phyloP scores from a whole-genome alignment of 2,888 invertebrate genomes.

The Branchinecta sandiegonensis region DNA sequence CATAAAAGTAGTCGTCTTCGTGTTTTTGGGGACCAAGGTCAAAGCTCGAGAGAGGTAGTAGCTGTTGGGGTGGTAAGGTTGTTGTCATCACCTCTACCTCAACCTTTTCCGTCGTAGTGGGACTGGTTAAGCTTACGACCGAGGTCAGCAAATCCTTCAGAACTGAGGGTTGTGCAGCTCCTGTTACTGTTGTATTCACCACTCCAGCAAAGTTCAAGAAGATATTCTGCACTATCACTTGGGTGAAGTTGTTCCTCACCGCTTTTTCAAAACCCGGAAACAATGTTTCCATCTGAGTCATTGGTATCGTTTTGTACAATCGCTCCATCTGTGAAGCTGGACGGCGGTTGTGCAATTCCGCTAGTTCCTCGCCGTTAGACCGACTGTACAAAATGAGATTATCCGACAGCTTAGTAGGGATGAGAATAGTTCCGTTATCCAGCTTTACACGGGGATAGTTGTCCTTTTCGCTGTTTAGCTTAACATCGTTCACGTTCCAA shows the following conservation, averaged over 20 bases:
- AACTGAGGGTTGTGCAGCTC: too few relatives aligned
- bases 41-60: not conserved
- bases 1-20: slow-evolving; percentile 1
- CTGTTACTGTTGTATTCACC: too few relatives aligned
- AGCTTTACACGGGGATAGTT: not conserved
- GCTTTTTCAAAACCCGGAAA: slow-evolving; percentile 18
- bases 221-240: slow-evolving; percentile 19
- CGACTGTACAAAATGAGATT: not conserved
- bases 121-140: too few relatives aligned
- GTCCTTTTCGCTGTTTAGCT: not conserved
- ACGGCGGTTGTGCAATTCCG: not conserved
- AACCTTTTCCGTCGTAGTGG: too few relatives aligned
- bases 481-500: not conserved
- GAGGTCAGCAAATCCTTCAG: too few relatives aligned
- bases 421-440: not conserved
- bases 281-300: slow-evolving; percentile 16
- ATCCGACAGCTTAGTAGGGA: not conserved
- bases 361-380: not conserved
- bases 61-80: too few relatives aligned
- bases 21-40: not conserved
- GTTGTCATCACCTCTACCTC: too few relatives aligned
- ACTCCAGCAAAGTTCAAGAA: not conserved
- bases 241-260: slow-evolving; percentile 15
- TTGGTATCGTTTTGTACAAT: not conserved
- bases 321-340: slow-evolving; percentile 5